Base-by-base conservation (phyloP, 2,797 vertebrate genomes). In the Pygocentrus nattereri region DNA sequence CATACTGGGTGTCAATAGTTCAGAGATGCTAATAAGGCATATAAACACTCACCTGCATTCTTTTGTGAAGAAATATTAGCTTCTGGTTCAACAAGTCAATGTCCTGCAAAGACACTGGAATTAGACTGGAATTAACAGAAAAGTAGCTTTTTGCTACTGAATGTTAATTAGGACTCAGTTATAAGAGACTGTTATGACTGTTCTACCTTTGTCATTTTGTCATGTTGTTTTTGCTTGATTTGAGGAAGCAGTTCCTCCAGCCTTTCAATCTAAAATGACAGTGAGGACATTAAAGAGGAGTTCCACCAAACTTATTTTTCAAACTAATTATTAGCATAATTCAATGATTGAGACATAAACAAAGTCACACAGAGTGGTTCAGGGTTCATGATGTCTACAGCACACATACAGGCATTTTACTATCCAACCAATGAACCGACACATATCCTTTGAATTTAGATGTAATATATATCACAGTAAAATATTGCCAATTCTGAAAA, bases 241-340 rank as follows among this genome's bases (percentile, higher is more conserved):
- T 95, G 91, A 84, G 93, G 94, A 31, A 94, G 88, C 61, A 94
- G 91, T 12, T 93, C 91, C 59, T 95, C 93, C 65, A 95, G 89
- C 86, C 93, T 92, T 81, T 94, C 92, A 80, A 94, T 94, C 95
- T 95, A 76, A 73, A 87, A 88, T 18, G 10, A 76, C 59, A 83
- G 1, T 41, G 61, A 54, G 30, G 34, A 65, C 2, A 19, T 69
- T 52, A 44, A 44, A 34, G 6, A 34, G 34, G 34, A 34, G 34
- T 34, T 34, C 34, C 34, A 34, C 2, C 6, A 34, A 2, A 34
- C 6, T 34, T n/a, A n/a, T n/a, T n/a, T n/a, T 34, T 34, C 34
- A 34, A 34, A 34, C n/a, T n/a, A n/a, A 34, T 34, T 2, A 2
- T 2, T n/a, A 34, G 6, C 2, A 34, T 3, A 34, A 34, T 3